Evolutionary conservation across 2,888 invertebrate species (phyloP).

Genomic region (Meloe dianella): DNA sequence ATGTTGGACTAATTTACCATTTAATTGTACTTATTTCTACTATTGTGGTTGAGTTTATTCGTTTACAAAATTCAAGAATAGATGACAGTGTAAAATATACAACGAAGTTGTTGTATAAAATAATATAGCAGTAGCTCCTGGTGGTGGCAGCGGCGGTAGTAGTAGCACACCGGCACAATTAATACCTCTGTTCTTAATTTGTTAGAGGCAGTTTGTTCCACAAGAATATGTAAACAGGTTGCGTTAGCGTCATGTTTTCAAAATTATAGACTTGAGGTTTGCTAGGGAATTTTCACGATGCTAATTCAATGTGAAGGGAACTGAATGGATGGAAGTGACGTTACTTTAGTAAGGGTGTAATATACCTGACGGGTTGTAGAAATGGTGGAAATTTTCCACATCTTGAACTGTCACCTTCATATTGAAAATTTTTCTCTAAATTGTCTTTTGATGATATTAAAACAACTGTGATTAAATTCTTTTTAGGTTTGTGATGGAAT

Average conservation of each 20-base stretch:
- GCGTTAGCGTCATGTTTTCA: constrained; percentile 49
- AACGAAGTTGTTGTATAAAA: constrained; percentile 23
- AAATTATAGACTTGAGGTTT: constrained; percentile 50
- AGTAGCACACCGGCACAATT: constrained; percentile 48
- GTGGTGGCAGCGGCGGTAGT: neutral
- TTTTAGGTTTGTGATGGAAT: neutral
- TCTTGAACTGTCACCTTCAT: constrained; percentile 5
- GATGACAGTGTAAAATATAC: constrained; percentile 26
- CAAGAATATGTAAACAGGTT: constrained; percentile 53
- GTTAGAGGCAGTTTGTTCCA: constrained; percentile 52
- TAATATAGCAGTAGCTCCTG: constrained; percentile 36
- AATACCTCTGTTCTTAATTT: constrained; percentile 53
- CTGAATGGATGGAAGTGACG: constrained; percentile 12
- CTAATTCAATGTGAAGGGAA: constrained; percentile 45
- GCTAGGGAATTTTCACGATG: constrained; percentile 47
- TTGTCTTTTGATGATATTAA: neutral
- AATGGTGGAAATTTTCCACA: neutral
- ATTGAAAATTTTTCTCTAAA: neutral
- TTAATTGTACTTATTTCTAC: constrained; percentile 41
- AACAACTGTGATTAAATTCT: neutral
- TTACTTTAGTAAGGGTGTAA: constrained; percentile 8
- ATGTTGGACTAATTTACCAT: constrained; percentile 41
- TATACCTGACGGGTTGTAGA: constrained; percentile 2
- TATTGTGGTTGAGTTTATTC: constrained; percentile 18
- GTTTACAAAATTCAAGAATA: constrained; percentile 44